Evolutionary conservation across 2,113 vertebrate species (phyloP), one percentile per base, ranked within the genome.

Genomic region (Pomatorhinus ruficollis): DNA sequence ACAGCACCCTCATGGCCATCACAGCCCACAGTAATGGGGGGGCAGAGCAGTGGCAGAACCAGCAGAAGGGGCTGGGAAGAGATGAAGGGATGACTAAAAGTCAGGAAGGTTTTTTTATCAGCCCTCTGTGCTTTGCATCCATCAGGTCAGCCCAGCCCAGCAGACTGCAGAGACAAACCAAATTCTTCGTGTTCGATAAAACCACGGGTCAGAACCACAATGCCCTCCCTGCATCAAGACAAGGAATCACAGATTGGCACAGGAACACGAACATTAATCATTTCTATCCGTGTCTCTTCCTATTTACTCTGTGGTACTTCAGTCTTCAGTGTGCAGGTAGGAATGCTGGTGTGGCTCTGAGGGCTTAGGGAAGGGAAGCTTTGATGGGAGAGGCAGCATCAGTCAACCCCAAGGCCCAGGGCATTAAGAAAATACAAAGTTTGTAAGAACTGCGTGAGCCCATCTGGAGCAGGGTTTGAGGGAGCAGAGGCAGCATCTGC

Each of bases 11-110:
- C 8, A 2, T 0, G 3, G 49, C 74, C 28, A 5, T 10, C 21
- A 4, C 3, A 56, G 56, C 35, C 10, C 0, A 3, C 20, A 33
- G 15, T 2, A 12, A 15, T 5, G 0, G 25, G 10, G 5, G 42
- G 18, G 35, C 28, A 24, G 52, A 35, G 65, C 39, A 28, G 35
- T 2, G 52, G 35, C 65, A 89, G 50, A 39, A 31, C 66, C 69
- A 25, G 87, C 23, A 20, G 35, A 57, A 45, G 21, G 33, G n/a
- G 44, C 63, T n/a, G 27, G 31, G 49, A 35, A 44, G n/a, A 25
- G 17, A 47, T 1, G 10, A 40, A 31, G 53, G 27, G 49, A 42
- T 27, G 63, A 12, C 40, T 8, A 28, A 70, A 54, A 59, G 42
- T 4, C 24, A 21, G 84, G 49, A 56, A 47, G 42, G 42, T 3